These are phyloP conservation scores for Noctua janthina DNA, from an alignment of 2,888 invertebrate genomes.

Conservation along the genomic window DNA sequence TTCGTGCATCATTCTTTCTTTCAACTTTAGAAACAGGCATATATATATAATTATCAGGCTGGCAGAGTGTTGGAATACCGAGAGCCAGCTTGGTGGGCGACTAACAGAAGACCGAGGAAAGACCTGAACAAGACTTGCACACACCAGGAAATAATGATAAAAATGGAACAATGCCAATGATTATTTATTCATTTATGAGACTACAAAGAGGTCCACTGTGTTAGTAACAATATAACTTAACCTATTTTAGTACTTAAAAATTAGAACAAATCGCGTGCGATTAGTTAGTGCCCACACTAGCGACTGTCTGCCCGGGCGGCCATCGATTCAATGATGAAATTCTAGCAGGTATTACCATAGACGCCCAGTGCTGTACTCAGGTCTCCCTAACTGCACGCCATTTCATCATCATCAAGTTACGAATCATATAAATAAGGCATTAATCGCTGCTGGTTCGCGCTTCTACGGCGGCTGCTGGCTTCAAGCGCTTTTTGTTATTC, in stretches of 20 bases:
- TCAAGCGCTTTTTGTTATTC: slow-evolving; percentile 53
- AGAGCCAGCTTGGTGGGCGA: not conserved
- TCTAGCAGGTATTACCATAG: not conserved
- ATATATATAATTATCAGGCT: not conserved
- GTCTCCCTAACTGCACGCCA: not conserved
- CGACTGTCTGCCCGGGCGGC: not conserved
- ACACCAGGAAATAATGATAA: not conserved
- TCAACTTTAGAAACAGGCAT: not conserved
- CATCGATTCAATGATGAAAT: not conserved
- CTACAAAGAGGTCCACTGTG: not conserved
- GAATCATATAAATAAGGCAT: too few species aligned
- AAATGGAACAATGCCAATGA: not conserved
- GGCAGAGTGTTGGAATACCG: not conserved
- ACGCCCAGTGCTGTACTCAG: not conserved
- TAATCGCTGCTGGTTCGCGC: slow-evolving; percentile 29
- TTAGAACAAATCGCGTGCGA: not conserved
- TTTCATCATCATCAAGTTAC: not conserved
- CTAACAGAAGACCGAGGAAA: not conserved
- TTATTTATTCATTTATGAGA: not conserved
- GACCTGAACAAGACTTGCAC: not conserved
- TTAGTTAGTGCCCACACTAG: not conserved
- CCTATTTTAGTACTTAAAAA: not conserved
- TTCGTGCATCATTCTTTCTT: not conserved
- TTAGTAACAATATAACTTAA: not conserved
- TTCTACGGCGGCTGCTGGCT: slow-evolving; percentile 21